Base-by-base conservation (phyloP, 2,888 invertebrate genomes). In the Tipula confusa region DNA sequence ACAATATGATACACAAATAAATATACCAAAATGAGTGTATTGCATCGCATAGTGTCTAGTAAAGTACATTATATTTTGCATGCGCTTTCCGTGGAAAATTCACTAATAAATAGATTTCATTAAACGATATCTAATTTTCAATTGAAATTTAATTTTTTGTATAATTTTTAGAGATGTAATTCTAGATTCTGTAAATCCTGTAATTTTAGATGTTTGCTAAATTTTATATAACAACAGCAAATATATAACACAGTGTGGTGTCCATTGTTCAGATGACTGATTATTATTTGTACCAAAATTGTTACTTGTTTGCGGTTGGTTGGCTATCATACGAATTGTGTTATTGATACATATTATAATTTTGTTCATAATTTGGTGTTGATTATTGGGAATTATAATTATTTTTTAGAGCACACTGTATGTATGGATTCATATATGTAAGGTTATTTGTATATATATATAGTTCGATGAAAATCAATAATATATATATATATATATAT, bases 81-180 rank as follows among this genome's bases (percentile, higher is more conserved):
- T 43, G 7, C 36, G 36, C 6, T 36, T 9, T 6, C 15, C 64
- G 64, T 7, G 24, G 24, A 64, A 1, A 13, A 64, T 24, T 9
- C 24, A 64, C 64, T 9, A 64, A 64, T 24, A 64, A 64, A 64
- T 64, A 64, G 64, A 64, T 64, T 18, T 11, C 1, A 64, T 64
- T 64, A 64, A 64, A 64, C 64, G 64, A 64, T 64, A 64, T 64
- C 64, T 64, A 64, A 64, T 64, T 64, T 64, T 64, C 64, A 64
- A 64, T 64, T 64, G 64, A 64, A 64, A 64, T 64, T 64, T 24
- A 64, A 43, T 15, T 24, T 64, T 64, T 7, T 24, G 7, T 18
- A 9, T 33, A 33, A 9, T 64, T 64, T 11, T 64, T 9, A 43
- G 24, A 64, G 64, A 64, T 64, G 64, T 64, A 64, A 64, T 64